phyloP scores from a whole-genome alignment of 1,140 invertebrate species.

The Drosophila tristis region DNA sequence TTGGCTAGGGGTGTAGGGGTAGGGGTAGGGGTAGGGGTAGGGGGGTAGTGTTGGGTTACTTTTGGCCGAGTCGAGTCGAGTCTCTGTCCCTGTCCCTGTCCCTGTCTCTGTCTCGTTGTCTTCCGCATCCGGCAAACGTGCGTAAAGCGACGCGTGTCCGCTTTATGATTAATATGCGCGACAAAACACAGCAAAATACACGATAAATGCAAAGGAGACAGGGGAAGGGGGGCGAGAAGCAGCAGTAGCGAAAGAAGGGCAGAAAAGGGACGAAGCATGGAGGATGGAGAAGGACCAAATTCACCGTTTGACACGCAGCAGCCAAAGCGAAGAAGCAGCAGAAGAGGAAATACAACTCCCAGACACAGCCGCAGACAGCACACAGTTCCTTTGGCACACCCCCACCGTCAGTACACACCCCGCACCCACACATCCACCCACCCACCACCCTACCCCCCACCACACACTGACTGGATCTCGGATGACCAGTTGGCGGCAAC shows the following conservation, averaged over 20 bases:
- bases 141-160: slow-evolving; percentile 82
- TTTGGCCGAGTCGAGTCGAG: slow-evolving; percentile 23
- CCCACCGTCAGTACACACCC: no score
- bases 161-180: slow-evolving; percentile 82
- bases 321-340: slow-evolving; percentile 36
- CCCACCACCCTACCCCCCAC: no score
- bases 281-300: slow-evolving; percentile 28
- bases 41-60: slow-evolving; percentile 33
- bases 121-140: slow-evolving; percentile 74
- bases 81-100: no score
- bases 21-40: slow-evolving; percentile 19
- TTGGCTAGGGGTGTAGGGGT: slow-evolving; percentile 3
- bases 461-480: no score
- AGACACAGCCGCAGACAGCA: slow-evolving; percentile 41
- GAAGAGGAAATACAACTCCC: slow-evolving; percentile 50
- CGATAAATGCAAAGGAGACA: slow-evolving; percentile 24
- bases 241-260: not conserved
- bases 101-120: slow-evolving; percentile 31
- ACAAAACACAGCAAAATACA: slow-evolving; percentile 73
- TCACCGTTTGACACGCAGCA: slow-evolving; percentile 59
- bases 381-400: no score
- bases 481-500: no score
- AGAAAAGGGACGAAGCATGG: not conserved
- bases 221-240: not conserved
- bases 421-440: no score